A percentile compares a stretch with the other conserved stretches of the same genome.
Evolutionary conservation across 2,888 invertebrate genomes (phyloP).

Genomic region (Gryllus longicercus): DNA sequence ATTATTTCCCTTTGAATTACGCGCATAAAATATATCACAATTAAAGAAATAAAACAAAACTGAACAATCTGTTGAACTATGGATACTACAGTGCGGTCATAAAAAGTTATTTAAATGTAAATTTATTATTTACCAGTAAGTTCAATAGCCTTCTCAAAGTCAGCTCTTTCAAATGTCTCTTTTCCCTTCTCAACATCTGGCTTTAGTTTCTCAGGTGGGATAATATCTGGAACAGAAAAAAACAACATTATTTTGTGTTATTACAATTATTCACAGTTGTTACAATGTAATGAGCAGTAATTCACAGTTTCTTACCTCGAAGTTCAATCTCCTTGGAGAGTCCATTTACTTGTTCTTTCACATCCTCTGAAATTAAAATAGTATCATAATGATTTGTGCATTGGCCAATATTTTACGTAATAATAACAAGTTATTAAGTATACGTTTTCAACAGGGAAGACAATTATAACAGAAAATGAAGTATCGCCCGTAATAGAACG

Average conservation of each 20-base stretch:
- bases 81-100: slow-evolving; percentile 20
- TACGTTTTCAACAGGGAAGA: too few relatives aligned
- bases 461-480: too few relatives aligned
- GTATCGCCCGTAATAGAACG: too few relatives aligned
- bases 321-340: slow-evolving; percentile 69
- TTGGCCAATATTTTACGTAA: too few relatives aligned
- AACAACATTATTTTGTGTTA: slow-evolving; percentile 26
- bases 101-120: slow-evolving; percentile 26
- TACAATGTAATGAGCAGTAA: background rate
- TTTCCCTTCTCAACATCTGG: slow-evolving; percentile 63
- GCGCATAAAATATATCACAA: too few relatives aligned
- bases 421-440: too few relatives aligned
- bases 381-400: slow-evolving; percentile 20
- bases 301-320: slow-evolving; percentile 48
- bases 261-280: background rate
- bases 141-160: slow-evolving; percentile 85
- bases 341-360: slow-evolving; percentile 73
- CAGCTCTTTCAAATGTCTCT: slow-evolving; percentile 65
- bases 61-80: background rate
- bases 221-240: slow-evolving; percentile 49
- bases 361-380: slow-evolving; percentile 62
- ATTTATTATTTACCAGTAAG: slow-evolving; percentile 59
- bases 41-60: too few relatives aligned
- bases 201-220: slow-evolving; percentile 55
- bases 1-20: too few relatives aligned